Evolutionary conservation across 2,888 invertebrate genomes (phyloP).

Genomic region (Drepana falcataria): DNA sequence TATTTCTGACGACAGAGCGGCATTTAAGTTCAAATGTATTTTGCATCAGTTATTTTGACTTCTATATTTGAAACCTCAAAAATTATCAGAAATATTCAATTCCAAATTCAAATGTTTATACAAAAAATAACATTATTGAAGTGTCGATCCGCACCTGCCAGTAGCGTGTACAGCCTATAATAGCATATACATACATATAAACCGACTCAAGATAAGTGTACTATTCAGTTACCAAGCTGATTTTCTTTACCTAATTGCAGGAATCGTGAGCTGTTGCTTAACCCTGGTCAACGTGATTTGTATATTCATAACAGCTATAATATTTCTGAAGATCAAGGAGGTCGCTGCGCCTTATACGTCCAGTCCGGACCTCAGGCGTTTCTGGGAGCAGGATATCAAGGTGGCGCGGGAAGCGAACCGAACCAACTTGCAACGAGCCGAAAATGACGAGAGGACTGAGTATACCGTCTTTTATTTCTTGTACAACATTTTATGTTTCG

Average conservation of each 20-base stretch:
- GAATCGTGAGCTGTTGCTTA: slow-evolving; percentile 87
- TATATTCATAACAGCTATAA: slow-evolving; percentile 88
- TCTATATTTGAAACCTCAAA: too few relatives aligned
- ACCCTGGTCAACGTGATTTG: slow-evolving; percentile 90
- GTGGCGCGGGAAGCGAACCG: slow-evolving; percentile 84
- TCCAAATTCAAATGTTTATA: too few relatives aligned
- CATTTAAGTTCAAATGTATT: too few relatives aligned
- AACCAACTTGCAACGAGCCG: slow-evolving; percentile 78
- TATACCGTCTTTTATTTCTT: slow-evolving; percentile 27
- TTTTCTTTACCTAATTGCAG: slow-evolving; percentile 26
- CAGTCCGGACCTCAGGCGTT: slow-evolving; percentile 84
- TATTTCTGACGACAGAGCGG: too few relatives aligned
- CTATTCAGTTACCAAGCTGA: too few relatives aligned
- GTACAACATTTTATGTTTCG: background rate
- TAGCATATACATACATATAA: too few relatives aligned
- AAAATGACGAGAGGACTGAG: slow-evolving; percentile 70
- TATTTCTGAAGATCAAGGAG: slow-evolving; percentile 90
- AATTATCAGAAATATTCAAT: too few relatives aligned
- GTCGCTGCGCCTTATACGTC: slow-evolving; percentile 89
- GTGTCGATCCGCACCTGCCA: too few relatives aligned
- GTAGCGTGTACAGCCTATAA: too few relatives aligned
- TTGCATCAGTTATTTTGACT: too few relatives aligned
- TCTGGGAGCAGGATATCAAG: slow-evolving; percentile 89
- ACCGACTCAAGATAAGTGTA: too few relatives aligned
- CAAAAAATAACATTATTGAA: too few relatives aligned